Evolutionary conservation across 2,797 vertebrate species (phyloP).

Genomic region (Lates japonicus): DNA sequence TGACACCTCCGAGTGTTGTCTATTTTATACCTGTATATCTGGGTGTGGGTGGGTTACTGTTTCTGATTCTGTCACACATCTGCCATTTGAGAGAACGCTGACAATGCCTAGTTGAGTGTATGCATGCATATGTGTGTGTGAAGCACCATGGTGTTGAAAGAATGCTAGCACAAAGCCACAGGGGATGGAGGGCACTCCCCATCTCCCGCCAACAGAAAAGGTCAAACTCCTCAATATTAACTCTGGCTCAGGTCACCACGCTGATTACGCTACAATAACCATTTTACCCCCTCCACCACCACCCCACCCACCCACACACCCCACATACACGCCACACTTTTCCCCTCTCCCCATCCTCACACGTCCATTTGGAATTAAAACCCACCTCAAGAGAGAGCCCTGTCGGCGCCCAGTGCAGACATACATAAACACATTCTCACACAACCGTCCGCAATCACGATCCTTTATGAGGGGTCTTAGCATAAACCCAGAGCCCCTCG

Average conservation of each 20-base stretch:
- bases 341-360: slow-evolving; percentile 56
- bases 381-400: slow-evolving; percentile 62
- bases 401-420: slow-evolving; percentile 77
- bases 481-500: slow-evolving; percentile 57
- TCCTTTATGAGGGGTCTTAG: slow-evolving; percentile 72
- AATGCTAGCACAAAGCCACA: slow-evolving; percentile 68
- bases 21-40: not conserved
- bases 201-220: slow-evolving; percentile 78
- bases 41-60: slow-evolving; percentile 11
- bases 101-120: not conserved
- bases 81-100: slow-evolving; percentile 22
- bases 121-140: not conserved
- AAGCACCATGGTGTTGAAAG: slow-evolving; percentile 37
- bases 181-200: slow-evolving; percentile 60
- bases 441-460: slow-evolving; percentile 73
- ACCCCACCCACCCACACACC: slow-evolving; percentile 21
- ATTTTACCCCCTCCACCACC: slow-evolving; percentile 70
- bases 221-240: slow-evolving; percentile 84
- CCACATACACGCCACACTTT: slow-evolving; percentile 33
- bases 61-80: slow-evolving; percentile 16
- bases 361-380: slow-evolving; percentile 82
- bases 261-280: slow-evolving; percentile 84
- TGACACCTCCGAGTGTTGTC: not conserved
- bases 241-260: slow-evolving; percentile 76
- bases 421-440: slow-evolving; percentile 83